phyloP scores from a whole-genome alignment of 2,888 invertebrate species.

The Willowsia nigromaculata region DNA sequence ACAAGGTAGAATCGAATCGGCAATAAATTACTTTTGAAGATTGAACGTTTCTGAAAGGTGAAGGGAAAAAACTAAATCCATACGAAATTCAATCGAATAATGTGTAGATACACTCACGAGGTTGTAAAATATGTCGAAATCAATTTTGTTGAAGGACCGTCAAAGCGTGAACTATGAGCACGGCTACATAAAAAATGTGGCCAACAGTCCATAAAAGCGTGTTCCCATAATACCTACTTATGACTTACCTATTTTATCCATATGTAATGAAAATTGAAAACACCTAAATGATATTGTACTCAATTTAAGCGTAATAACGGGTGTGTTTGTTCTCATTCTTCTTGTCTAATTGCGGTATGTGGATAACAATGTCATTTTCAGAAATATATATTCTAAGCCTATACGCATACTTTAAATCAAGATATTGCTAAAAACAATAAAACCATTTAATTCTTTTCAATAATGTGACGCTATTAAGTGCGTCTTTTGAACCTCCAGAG shows the following conservation, averaged over 20 bases:
- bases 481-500: not conserved
- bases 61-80: too few relatives aligned
- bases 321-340: conserved; percentile 3
- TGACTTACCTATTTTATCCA: not conserved
- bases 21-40: too few relatives aligned
- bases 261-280: not conserved
- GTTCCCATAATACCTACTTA: not conserved
- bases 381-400: not conserved
- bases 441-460: not conserved
- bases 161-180: conserved; percentile 12
- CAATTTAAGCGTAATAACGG: not conserved
- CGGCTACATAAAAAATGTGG: not conserved
- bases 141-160: not conserved
- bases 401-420: not conserved
- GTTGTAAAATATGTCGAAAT: not conserved
- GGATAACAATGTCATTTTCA: not conserved
- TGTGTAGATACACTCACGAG: not conserved
- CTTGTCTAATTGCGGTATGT: conserved; percentile 24
- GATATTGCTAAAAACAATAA: conserved; percentile 1
- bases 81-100: too few relatives aligned
- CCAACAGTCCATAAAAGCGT: not conserved
- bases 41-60: too few relatives aligned
- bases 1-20: too few relatives aligned
- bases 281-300: conserved; percentile 26
- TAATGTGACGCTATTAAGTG: not conserved